Evolutionary conservation across 2,113 vertebrate species (phyloP).

Genomic region (Coreoperca whiteheadi): DNA sequence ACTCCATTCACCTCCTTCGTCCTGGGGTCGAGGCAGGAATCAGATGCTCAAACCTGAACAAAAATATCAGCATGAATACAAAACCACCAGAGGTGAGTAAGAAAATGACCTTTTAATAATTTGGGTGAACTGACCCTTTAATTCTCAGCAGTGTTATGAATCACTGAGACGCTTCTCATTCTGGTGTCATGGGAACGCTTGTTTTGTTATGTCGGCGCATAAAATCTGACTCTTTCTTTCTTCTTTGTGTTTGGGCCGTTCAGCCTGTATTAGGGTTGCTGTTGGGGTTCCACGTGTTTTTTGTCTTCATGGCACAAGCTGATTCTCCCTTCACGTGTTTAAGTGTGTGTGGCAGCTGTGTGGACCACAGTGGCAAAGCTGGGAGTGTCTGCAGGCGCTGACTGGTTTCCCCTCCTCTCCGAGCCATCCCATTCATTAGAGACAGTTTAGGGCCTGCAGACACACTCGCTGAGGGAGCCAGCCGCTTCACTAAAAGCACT

Average conservation of each 20-base stretch:
- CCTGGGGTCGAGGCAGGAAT: too few species aligned
- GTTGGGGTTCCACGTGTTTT: background rate
- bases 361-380: conserved; percentile 4
- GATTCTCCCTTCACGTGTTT: background rate
- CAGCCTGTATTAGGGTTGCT: background rate
- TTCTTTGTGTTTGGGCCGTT: background rate
- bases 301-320: background rate
- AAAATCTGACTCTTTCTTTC: background rate
- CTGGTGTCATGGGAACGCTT: background rate
- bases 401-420: conserved; percentile 21
- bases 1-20: too few species aligned
- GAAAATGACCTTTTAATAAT: background rate
- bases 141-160: background rate
- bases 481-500: too few species aligned
- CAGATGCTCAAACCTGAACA: too few species aligned
- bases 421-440: conserved; percentile 52
- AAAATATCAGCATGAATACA: too few species aligned
- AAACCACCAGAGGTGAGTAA: background rate
- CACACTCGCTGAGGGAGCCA: background rate
- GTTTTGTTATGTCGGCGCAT: background rate
- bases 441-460: conserved; percentile 27
- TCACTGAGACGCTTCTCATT: background rate
- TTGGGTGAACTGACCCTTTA: background rate
- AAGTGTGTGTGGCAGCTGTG: conserved; percentile 1
- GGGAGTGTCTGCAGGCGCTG: conserved; percentile 47